phyloP scores from a whole-genome alignment of 2,113 vertebrate species.

The Sitta europaea region DNA sequence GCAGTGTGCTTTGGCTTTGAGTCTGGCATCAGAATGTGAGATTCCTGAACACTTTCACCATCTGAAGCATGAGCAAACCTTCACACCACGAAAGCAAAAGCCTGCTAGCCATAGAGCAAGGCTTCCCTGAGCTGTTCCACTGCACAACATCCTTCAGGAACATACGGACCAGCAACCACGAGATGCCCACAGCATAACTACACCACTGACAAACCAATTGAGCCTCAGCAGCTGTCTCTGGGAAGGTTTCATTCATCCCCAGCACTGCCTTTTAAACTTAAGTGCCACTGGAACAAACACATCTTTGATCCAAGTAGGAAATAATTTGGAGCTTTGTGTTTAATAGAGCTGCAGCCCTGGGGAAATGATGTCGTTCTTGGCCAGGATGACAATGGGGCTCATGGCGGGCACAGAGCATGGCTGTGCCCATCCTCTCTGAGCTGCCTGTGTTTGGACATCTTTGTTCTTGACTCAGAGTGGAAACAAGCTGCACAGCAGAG shows the following conservation, averaged over 20 bases:
- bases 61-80: not conserved
- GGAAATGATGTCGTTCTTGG: constrained; percentile 55
- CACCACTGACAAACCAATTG: constrained; percentile 34
- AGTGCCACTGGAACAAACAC: constrained; percentile 64
- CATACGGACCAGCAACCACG: not conserved
- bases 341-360: constrained; percentile 29
- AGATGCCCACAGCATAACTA: not conserved
- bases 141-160: constrained; percentile 20
- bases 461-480: not conserved
- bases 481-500: not conserved
- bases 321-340: constrained; percentile 55
- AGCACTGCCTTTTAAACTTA: constrained; percentile 58
- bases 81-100: not conserved
- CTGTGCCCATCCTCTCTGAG: not conserved
- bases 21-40: not conserved
- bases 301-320: constrained; percentile 64
- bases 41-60: not conserved
- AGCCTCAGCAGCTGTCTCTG: constrained; percentile 49
- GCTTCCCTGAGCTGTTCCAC: not conserved
- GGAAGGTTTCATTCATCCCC: constrained; percentile 50
- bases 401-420: not conserved
- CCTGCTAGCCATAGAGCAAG: not conserved
- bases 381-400: not conserved
- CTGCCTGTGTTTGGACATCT: not conserved
- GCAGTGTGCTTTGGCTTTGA: not conserved